Base-by-base conservation (phyloP, 2,888 invertebrate species). In the Muscina levida region DNA sequence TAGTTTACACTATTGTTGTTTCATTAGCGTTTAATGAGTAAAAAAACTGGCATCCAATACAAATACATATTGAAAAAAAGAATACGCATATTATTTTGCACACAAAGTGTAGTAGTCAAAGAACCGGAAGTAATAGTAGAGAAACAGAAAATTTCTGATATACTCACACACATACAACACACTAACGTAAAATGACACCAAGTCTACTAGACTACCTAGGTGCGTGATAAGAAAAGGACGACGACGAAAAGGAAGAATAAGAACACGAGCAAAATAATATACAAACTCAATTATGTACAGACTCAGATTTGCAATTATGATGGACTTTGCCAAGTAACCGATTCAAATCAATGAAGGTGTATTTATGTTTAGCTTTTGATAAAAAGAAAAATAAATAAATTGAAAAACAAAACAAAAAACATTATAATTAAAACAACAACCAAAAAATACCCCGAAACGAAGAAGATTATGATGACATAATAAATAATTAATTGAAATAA, bases 351-450 rank as follows among this genome's bases (percentile, higher is more conserved):
- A 76, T 79, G 76, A 72, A 70, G 17, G 65, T 62, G 76, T 73
- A 73, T 70, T 76, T 76, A 81, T 65, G 77, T 81, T 81, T 75
- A 77, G 81, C 81, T 81, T 77, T 81, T 81, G 81, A 81, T 82
- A 73, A 78, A 82, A 68, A 68, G 72, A 72, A 65, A 17, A 66
- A 37, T 51, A 37, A 51, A 17, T 31, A 31, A 31, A 31, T 31
- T 31, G 48, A 51, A 67, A 31, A 13, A 66, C n/a, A n/a, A n/a
- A n/a, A n/a, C n/a, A n/a, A n/a, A n/a, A n/a, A n/a, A n/a, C n/a
- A 46, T 44, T 48, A 66, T 31, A 66, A 51, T 56, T 53, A 51
- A 48, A 76, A 74, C n/a, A n/a, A n/a, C n/a, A n/a, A n/a, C 8
- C n/a, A 65, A 67, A 57, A n/a, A n/a, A n/a, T n/a, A n/a, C n/a